Evolutionary conservation across 2,113 vertebrate genomes (phyloP), one percentile per base, ranked within the genome.

Genomic region (Myocastor coypus): DNA sequence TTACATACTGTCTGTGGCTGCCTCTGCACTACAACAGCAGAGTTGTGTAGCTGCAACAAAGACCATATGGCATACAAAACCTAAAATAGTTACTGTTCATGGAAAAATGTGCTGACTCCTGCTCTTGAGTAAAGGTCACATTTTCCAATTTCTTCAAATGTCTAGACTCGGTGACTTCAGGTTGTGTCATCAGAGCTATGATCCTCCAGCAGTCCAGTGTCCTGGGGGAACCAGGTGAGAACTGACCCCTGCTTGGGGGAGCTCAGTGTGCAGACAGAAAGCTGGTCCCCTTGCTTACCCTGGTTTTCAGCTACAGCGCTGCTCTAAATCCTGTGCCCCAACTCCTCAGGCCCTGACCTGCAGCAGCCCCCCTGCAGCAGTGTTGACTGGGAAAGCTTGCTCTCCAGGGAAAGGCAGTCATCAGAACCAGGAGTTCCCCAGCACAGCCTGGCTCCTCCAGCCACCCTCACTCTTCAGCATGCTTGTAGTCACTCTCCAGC

Each of bases 171-270:
- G 19, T 61, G 86, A 80, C 37, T 66, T 14, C 37, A 34, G 40
- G 83, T 93, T 94, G 55, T 82, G 30, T n/a, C 91, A 73, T 42
- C 17, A 32, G 42, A 91, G 46, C 32, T 92, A 1, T 4, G 0
- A 68, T 77, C 89, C 66, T 92, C 82, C 61, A 61, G n/a, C 88
- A 81, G 34, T 82, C 40, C n/a, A 14, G 81, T 80, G 94, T 91
- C 64, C 57, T 10, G 59, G 61, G 19, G 63, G 55, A n/a, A 89
- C 46, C 59, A 92, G 55, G 55, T 77, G 26, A 92, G 68, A 75
- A 46, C 68, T 84, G 46, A 37, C 77, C 85, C 83, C 42, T 71
- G 28, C 52, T 94, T 52, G 50, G 34, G 68, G 50, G 68, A 89
- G 5, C 52, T 89, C 52, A 75, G 52, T n/a, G 37, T 64, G 66